These are phyloP conservation scores for Aptenodytes forsteri DNA, from an alignment of 2,113 vertebrate species.

Conservation along the genomic window DNA sequence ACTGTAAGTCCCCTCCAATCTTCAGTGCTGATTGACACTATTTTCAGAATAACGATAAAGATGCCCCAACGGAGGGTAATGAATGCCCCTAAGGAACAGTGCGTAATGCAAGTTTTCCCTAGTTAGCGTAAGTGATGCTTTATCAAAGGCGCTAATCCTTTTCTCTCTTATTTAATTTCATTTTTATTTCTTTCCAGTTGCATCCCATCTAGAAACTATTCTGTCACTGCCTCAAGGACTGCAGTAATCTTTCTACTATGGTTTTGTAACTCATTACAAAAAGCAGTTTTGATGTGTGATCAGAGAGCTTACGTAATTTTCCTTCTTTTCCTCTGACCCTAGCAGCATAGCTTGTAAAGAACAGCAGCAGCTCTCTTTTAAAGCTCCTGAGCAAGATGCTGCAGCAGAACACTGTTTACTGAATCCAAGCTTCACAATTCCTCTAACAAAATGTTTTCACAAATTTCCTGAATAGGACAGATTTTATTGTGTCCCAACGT, in stretches of 20 bases:
- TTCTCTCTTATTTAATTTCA: not conserved
- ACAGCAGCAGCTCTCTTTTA: not conserved
- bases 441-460: not conserved
- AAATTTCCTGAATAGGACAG: not conserved
- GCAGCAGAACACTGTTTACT: not conserved
- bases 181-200: not conserved
- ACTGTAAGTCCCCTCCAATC: not conserved
- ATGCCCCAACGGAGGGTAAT: not conserved
- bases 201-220: not conserved
- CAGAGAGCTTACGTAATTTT: not conserved
- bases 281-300: not conserved
- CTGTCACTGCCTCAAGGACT: not conserved
- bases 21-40: not conserved
- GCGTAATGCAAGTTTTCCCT: not conserved
- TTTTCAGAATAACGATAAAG: not conserved
- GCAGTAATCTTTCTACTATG: not conserved
- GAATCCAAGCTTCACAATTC: not conserved
- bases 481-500: not conserved
- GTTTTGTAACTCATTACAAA: not conserved
- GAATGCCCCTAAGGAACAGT: not conserved
- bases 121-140: not conserved
- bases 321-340: not conserved
- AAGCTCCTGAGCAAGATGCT: not conserved
- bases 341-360: not conserved
- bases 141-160: not conserved